Conservation (phyloP, 2,113 vertebrate species). For the Prunella himalayana region DNA sequence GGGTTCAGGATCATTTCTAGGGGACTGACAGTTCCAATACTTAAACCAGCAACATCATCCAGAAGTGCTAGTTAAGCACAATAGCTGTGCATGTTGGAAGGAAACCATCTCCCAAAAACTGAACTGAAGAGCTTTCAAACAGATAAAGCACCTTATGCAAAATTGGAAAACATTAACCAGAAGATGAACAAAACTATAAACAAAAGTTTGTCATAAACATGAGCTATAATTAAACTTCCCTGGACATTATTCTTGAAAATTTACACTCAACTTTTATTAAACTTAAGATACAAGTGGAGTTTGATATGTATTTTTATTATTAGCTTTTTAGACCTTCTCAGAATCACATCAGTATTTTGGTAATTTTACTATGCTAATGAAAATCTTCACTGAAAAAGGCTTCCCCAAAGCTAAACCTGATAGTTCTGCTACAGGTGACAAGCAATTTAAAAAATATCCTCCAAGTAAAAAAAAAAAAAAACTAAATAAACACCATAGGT, state of each 20-base stretch:
- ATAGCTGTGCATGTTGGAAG: background rate
- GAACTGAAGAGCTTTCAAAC: background rate
- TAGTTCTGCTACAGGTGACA: background rate
- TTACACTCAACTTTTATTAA: background rate
- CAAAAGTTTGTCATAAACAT: background rate
- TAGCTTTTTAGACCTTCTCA: background rate
- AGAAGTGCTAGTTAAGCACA: background rate
- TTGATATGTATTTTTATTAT: background rate
- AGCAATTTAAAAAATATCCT: background rate
- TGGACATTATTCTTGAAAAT: background rate
- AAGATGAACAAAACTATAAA: background rate
- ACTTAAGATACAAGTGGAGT: background rate
- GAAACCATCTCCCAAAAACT: background rate
- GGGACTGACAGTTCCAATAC: background rate
- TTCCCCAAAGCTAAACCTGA: background rate
- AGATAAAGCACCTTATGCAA: background rate
- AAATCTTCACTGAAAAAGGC: background rate
- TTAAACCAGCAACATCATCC: background rate
- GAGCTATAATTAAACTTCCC: background rate
- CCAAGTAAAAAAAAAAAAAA: background rate
- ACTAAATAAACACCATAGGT: background rate
- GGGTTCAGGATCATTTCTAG: background rate
- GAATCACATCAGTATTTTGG: background rate
- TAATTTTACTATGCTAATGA: background rate
- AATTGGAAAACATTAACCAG: background rate